Conservation (phyloP, 37 sponge, comb jelly and placozoan genomes). For the Mnemiopsis leidyi region DNA sequence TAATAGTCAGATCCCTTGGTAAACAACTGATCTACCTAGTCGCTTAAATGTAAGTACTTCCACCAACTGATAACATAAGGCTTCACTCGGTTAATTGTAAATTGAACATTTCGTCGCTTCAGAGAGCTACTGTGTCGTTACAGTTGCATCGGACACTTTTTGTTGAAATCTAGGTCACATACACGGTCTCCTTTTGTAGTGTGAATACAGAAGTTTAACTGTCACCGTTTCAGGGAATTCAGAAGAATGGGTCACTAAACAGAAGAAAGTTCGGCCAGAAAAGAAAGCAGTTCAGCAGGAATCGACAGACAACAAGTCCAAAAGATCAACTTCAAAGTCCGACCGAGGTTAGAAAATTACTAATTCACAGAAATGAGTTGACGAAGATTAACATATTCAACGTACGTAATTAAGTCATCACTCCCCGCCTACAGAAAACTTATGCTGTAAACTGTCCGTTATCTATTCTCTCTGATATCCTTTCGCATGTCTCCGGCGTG, state of each 20-base stretch:
- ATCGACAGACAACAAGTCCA: neutral
- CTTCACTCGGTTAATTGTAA: neutral
- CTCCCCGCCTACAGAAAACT: too few relatives aligned
- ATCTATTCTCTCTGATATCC: neutral
- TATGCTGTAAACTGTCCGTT: too few relatives aligned
- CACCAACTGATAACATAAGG: neutral
- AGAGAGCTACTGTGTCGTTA: too few relatives aligned
- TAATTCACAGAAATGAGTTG: too few relatives aligned
- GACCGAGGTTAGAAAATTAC: constrained; percentile 51
- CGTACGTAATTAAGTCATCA: too few relatives aligned
- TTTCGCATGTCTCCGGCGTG: neutral
- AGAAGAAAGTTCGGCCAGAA: constrained; percentile 11
- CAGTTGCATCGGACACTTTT: too few relatives aligned
- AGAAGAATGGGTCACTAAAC: constrained; percentile 20
- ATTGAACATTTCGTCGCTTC: too few relatives aligned
- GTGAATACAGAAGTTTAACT: too few relatives aligned
- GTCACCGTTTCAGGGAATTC: constrained; percentile 54
- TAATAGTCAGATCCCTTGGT: neutral
- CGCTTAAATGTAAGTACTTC: too few relatives aligned
- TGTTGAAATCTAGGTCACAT: too few relatives aligned
- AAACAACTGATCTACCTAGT: neutral
- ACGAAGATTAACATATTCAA: too few relatives aligned
- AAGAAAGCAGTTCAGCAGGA: neutral
- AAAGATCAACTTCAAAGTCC: constrained; percentile 11
- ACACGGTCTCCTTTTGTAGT: too few relatives aligned